These are phyloP conservation scores for Pristionchus pacificus DNA, from an alignment of 1,140 invertebrate species.

Conservation along the genomic window DNA sequence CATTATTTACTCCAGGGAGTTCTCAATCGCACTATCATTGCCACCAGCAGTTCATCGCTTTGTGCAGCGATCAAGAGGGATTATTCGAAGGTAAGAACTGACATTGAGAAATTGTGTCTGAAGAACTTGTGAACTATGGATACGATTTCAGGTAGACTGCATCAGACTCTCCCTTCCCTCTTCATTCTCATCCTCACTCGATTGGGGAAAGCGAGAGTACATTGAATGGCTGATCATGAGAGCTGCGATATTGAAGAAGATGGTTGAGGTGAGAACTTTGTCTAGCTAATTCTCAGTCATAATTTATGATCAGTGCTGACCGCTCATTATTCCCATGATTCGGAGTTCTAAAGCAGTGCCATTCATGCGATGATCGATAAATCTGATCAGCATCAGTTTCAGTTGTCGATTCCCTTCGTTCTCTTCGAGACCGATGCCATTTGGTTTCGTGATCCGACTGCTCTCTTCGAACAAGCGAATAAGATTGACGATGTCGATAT, in stretches of 20 bases:
- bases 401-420: slow-evolving; percentile 36
- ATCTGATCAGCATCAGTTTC: background rate
- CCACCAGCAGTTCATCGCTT: slow-evolving; percentile 25
- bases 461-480: slow-evolving; percentile 22
- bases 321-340: background rate
- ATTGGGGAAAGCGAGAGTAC: slow-evolving; percentile 46
- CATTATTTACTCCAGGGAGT: background rate
- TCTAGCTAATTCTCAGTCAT: no score
- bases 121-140: slow-evolving; percentile 9
- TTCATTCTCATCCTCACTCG: slow-evolving; percentile 35
- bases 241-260: slow-evolving; percentile 29
- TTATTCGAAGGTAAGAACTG: slow-evolving; percentile 42
- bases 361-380: background rate
- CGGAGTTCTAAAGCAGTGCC: slow-evolving; percentile 2
- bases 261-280: slow-evolving; percentile 38
- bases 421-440: slow-evolving; percentile 49
- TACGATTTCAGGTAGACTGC: slow-evolving; percentile 11
- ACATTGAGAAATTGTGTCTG: slow-evolving; percentile 17
- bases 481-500: slow-evolving; percentile 44
- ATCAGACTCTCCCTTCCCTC: slow-evolving; percentile 25
- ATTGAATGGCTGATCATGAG: slow-evolving; percentile 41
- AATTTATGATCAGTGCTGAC: no score
- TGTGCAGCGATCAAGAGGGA: slow-evolving; percentile 37
- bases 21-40: slow-evolving; percentile 36
- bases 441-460: slow-evolving; percentile 43